These are phyloP conservation scores for Dasyornis broadbenti DNA, from an alignment of 2,113 vertebrate species.

Conservation along the genomic window DNA sequence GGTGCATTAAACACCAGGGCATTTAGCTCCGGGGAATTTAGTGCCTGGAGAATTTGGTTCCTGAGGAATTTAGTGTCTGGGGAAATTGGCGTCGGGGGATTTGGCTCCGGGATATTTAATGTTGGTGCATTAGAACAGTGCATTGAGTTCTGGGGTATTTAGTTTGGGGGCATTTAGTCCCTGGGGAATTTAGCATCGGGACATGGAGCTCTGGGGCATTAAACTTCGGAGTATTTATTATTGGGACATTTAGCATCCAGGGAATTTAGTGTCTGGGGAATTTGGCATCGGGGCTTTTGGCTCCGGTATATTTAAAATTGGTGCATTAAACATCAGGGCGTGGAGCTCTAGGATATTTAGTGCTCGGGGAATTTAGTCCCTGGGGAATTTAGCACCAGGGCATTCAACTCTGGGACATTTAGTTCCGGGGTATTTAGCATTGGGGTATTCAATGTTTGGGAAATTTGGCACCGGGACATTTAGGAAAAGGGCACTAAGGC, in stretches of 20 bases:
- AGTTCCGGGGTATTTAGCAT: neutral
- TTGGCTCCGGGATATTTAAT: neutral
- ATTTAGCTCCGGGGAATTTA: too few species aligned
- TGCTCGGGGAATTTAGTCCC: neutral
- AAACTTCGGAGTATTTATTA: neutral
- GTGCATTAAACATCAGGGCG: neutral
- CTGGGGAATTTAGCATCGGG: neutral
- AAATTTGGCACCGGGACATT: neutral
- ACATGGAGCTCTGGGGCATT: neutral
- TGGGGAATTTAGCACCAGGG: neutral
- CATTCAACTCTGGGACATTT: neutral
- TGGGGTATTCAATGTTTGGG: neutral
- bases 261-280: neutral
- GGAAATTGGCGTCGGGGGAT: neutral
- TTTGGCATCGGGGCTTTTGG: neutral
- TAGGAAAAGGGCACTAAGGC: neutral
- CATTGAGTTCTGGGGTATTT: neutral
- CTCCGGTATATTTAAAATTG: neutral
- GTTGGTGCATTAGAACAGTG: neutral
- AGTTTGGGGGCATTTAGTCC: neutral
- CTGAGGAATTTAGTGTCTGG: neutral
- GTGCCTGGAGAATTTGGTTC: neutral
- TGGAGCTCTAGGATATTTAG: neutral
- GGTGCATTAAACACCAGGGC: neutral
- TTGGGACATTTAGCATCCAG: neutral